Base-by-base conservation (phyloP, 1,140 invertebrate genomes). In the Cecropterus lyciades region DNA sequence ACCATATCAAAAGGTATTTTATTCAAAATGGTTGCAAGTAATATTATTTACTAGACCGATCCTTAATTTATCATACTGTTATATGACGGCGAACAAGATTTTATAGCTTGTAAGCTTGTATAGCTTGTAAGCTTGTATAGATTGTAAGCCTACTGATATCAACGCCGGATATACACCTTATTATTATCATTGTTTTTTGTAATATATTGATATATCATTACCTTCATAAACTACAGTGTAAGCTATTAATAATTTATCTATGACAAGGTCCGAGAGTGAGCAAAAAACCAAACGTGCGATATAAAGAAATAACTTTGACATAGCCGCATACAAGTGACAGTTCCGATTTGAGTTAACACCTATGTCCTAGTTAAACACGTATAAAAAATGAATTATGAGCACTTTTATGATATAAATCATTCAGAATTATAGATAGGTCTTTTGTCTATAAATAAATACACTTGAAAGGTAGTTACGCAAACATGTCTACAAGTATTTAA, bases 261-360 rank as follows among this genome's bases (percentile, higher is more conserved):
- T 60, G 57, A 60, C 57, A 60, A 48, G 57, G 57, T 49, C 27
- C 15, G 30, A 60, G 15, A 16, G 30, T 14, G 15, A 46, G 48
- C 48, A 51, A 60, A 56, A 51, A 51, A 60, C 15, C 1, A 17
- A 13, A 60, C 27, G 43, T 17, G 27, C 15, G 40, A 43, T 48
- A 46, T 46, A 60, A 60, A 60, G 57, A 60, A 49, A 46, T 33
- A 60, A 48, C 56, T 33, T 17, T 48, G 56, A 60, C 42, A 60
- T 14, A 16, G 20, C 20, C 56, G 20, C 20, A 24, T 57, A 20
- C 43, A n/a, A 59, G 42, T 24, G 20, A 59, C 43, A 59, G 45
- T 16, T 60, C 24, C 24, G 15, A 60, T 60, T 49, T 33, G 57
- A 46, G 37, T 60, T 37, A 60, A 60, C 57, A 60, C 45, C 27